Conservation (phyloP, 2,113 vertebrate species). For the Poicephalus gulielmi region DNA sequence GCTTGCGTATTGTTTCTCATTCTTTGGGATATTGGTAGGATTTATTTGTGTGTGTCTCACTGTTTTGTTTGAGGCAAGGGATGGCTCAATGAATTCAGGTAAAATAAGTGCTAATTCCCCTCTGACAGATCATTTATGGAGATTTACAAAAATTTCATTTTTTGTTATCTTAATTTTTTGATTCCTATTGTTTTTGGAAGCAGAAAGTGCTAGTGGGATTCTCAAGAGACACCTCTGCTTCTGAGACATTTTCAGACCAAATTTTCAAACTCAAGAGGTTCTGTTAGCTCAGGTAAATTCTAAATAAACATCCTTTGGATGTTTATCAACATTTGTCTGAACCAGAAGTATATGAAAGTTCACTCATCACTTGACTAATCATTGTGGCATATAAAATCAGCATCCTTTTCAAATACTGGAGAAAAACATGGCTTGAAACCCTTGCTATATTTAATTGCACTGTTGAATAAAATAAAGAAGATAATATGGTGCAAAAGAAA, state of each 20-base stretch:
- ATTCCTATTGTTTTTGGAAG: background rate
- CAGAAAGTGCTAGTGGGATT: background rate
- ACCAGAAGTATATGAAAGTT: background rate
- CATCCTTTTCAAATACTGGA: slow-evolving; percentile 41
- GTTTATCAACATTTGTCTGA: slow-evolving; percentile 43
- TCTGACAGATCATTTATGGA: background rate
- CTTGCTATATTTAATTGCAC: slow-evolving; percentile 2
- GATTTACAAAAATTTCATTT: background rate
- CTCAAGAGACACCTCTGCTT: background rate
- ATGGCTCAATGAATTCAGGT: background rate
- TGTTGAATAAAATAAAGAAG: background rate
- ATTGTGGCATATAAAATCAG: slow-evolving; percentile 7
- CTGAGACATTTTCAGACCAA: background rate
- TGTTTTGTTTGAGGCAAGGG: background rate
- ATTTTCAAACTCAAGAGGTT: background rate
- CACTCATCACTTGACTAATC: slow-evolving; percentile 36
- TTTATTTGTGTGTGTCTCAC: background rate
- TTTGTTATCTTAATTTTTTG: background rate
- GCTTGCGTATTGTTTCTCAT: background rate
- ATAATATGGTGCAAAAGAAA: background rate
- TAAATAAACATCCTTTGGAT: background rate
- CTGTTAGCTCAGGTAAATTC: background rate
- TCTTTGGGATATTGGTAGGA: background rate
- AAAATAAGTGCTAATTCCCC: background rate
- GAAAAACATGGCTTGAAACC: background rate